Base-by-base conservation (phyloP, 2,888 invertebrate species). In the Sinhomidia bicolor region DNA sequence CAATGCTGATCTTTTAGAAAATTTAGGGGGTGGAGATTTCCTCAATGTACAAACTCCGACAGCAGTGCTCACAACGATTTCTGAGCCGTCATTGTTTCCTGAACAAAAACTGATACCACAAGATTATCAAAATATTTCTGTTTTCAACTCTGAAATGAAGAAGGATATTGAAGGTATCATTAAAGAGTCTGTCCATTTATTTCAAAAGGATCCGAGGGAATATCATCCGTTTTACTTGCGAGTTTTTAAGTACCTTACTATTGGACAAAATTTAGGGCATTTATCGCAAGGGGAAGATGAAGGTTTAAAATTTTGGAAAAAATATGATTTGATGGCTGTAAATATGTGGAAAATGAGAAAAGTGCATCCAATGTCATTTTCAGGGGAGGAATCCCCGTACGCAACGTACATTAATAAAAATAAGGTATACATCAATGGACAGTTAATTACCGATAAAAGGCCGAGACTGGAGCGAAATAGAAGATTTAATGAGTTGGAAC, bases 141-240 rank as follows among this genome's bases (percentile, higher is more conserved):
- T 29, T 17, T 60, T 60, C 60, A 60, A 0, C 1, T 26, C 10
- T 6, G 60, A 65, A 36, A 65, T 65, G 65, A 36, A 65, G 10
- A 65, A 36, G 65, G 36, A 65, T 3, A 65, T 65, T 36, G 36
- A 36, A 5, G 65, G 17, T 1, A 9, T 17, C 17, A 65, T 65
- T n/a, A 17, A 4, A 0, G 65, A 65, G 17, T 65, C 65, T 65
- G 17, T 36, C n/a, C 32, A 36, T 32, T 17, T 65, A 17, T 10
- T 65, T 4, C 6, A 32, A 5, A 32, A 17, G 65, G 65, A 65
- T 36, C 65, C 65, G 1, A n/a, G 65, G 17, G 65, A 65, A 36
- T 65, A 65, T 36, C 65, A 65, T n/a, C 65, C 65, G n/a, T 65
- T 65, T 65, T 65, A 65, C 17, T 17, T 65, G 10, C 14, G n/a